Evolutionary conservation across 1,140 invertebrate genomes (phyloP).

Genomic region (Magallana gigas): DNA sequence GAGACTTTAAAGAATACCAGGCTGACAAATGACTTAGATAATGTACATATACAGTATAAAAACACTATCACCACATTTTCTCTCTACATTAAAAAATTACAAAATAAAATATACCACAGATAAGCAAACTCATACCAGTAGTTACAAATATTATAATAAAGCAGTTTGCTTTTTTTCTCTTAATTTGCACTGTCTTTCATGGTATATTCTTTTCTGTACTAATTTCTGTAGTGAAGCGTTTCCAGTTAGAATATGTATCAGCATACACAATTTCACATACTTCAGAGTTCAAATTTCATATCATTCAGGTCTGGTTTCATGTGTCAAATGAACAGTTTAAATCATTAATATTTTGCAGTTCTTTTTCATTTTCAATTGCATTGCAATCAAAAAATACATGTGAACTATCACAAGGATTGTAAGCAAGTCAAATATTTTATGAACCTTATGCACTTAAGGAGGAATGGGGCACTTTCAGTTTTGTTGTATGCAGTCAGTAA

Average conservation of each 20-base stretch:
- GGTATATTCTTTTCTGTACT: conserved; percentile 1
- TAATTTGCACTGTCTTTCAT: not conserved
- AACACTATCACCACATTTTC: conserved; percentile 5
- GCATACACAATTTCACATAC: conserved; percentile 16
- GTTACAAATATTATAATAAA: too few relatives aligned
- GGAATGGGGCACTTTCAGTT: too few relatives aligned
- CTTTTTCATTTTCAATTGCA: not conserved
- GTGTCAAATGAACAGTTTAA: not conserved
- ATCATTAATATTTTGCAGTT: not conserved
- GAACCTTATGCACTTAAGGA: too few relatives aligned
- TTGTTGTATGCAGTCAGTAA: too few relatives aligned
- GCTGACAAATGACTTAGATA: not conserved
- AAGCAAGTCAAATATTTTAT: too few relatives aligned
- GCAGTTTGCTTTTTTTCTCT: too few relatives aligned
- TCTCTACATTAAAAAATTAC: not conserved
- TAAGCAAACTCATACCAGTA: not conserved
- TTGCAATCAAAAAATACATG: conserved; percentile 4
- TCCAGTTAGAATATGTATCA: not conserved
- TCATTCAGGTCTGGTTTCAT: not conserved
- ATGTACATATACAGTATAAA: not conserved
- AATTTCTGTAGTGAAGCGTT: not conserved
- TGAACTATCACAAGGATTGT: too few relatives aligned
- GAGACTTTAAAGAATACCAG: too few relatives aligned
- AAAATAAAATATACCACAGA: conserved; percentile 10
- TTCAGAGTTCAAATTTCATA: not conserved